phyloP scores from a whole-genome alignment of 2,797 vertebrate species.

The Alectoris magna region DNA sequence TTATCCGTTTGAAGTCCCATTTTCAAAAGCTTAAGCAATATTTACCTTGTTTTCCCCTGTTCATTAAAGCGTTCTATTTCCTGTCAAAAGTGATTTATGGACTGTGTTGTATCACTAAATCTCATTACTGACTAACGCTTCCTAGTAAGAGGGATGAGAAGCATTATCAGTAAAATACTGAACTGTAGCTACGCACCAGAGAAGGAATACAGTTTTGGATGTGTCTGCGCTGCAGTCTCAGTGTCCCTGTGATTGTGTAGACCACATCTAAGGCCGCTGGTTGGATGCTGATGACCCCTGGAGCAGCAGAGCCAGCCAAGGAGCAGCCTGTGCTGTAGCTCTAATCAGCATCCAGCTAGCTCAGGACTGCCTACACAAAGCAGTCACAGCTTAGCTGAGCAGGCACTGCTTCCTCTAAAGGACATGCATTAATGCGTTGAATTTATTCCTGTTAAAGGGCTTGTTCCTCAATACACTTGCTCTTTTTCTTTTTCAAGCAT shows the following conservation, averaged over 20 bases:
- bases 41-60: neutral
- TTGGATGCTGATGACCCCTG: neutral
- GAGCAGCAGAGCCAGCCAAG: neutral
- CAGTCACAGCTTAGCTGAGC: neutral
- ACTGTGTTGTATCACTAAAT: neutral
- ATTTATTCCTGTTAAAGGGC: neutral
- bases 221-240: rapidly evolving
- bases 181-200: neutral
- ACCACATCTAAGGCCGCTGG: neutral
- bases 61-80: neutral
- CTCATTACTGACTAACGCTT: neutral
- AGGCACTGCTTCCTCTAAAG: neutral
- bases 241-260: neutral
- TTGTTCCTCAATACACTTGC: neutral
- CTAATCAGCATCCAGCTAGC: rapidly evolving
- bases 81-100: neutral
- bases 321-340: no score
- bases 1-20: neutral
- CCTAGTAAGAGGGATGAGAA: neutral
- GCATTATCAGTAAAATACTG: neutral
- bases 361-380: neutral
- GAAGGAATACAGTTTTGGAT: neutral
- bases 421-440: neutral
- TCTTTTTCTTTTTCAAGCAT: neutral
- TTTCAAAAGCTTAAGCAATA: neutral